phyloP scores from a whole-genome alignment of 35 echinoderm and acorn worm genomes.

The Lytechinus pictus region DNA sequence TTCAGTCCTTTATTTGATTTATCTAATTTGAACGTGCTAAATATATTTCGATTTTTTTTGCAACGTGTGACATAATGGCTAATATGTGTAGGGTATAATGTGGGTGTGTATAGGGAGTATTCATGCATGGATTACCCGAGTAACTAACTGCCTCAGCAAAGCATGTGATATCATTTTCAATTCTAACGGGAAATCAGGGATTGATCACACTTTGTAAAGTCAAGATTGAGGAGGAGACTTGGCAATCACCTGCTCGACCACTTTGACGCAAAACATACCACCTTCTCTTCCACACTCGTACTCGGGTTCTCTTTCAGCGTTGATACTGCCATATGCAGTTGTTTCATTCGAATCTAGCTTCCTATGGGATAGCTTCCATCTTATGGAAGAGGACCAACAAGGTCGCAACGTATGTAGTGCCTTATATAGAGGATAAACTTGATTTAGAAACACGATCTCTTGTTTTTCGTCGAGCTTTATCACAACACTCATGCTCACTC shows the following conservation, averaged over 20 bases:
- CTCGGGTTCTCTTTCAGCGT: not conserved
- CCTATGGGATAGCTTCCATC: not conserved
- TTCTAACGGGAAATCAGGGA: constrained; percentile 44
- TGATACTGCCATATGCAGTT: not conserved
- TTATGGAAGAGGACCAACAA: not conserved
- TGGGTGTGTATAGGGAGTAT: not conserved
- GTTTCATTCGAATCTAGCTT: not conserved
- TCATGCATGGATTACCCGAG: not conserved
- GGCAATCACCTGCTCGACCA: not conserved
- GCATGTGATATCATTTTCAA: constrained; percentile 29
- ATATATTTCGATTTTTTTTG: not conserved
- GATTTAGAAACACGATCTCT: constrained; percentile 5
- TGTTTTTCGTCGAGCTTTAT: not conserved
- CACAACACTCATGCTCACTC: not conserved
- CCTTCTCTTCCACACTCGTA: not conserved
- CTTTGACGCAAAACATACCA: constrained; percentile 3
- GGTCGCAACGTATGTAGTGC: not conserved
- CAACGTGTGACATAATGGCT: not conserved
- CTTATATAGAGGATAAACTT: not conserved
- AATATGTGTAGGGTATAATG: not conserved
- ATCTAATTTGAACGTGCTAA: not conserved
- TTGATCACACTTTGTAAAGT: constrained; percentile 6
- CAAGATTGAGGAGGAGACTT: not conserved
- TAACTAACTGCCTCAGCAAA: not conserved
- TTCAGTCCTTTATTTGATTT: too few species aligned